Conservation (phyloP, 2,113 vertebrate species). For the Apaloderma vittatum region DNA sequence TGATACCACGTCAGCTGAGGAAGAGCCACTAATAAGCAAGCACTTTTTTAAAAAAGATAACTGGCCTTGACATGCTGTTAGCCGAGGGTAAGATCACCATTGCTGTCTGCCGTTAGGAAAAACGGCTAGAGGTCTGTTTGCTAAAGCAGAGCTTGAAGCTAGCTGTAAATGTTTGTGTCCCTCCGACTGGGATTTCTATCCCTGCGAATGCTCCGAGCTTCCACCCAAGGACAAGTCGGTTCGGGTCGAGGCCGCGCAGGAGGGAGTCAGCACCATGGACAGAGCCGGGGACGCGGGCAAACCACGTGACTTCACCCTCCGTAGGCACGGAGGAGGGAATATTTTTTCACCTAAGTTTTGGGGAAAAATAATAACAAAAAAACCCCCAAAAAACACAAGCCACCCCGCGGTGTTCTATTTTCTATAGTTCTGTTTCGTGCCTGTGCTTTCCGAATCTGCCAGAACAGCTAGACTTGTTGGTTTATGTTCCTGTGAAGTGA, state of each 20-base stretch:
- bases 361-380: not conserved
- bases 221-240: not conserved
- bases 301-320: not conserved
- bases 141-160: not conserved
- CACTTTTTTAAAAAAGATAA: not conserved
- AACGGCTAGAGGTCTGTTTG: not conserved
- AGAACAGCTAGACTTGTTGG: not conserved
- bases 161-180: not conserved
- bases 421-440: not conserved
- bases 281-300: not conserved
- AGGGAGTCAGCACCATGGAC: slow-evolving; percentile 80
- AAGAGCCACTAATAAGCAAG: not conserved
- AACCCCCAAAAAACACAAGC: no score
- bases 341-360: rapidly evolving
- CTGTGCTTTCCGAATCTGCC: not conserved
- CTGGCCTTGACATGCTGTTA: not conserved
- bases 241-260: rapidly evolving
- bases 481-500: not conserved
- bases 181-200: not conserved
- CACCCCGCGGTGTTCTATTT: rapidly evolving
- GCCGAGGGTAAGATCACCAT: not conserved
- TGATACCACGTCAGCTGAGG: not conserved
- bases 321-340: rapidly evolving
- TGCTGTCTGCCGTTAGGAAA: not conserved
- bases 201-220: rapidly evolving